These are phyloP conservation scores for Bombus waltoni DNA, from an alignment of 1,140 invertebrate genomes.

Conservation along the genomic window DNA sequence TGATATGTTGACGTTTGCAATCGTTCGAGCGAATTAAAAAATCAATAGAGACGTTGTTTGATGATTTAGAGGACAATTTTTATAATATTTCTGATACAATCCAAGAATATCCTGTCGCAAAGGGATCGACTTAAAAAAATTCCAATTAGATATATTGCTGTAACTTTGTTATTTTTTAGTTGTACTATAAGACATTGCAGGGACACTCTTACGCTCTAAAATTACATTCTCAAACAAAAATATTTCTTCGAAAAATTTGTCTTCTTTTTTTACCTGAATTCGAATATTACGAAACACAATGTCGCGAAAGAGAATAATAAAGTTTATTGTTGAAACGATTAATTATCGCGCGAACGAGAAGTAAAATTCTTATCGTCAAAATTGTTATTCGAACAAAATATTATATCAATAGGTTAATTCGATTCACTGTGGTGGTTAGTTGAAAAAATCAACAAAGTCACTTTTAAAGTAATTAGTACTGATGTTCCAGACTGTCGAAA, in stretches of 20 bases:
- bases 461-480: not conserved
- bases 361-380: not conserved
- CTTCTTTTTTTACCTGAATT: not conserved
- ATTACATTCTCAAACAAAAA: rapidly evolving
- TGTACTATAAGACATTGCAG: no score
- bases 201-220: no score
- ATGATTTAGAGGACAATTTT: no score
- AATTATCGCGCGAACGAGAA: not conserved
- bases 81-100: no score
- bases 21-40: not conserved
- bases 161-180: no score
- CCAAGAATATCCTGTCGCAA: no score
- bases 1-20: not conserved
- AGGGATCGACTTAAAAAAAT: no score
- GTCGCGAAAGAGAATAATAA: no score
- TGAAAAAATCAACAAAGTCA: not conserved
- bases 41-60: no score
- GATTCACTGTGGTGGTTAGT: not conserved
- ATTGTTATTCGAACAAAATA: not conserved
- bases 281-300: not conserved
- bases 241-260: not conserved
- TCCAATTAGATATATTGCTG: no score
- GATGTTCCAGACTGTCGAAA: not conserved
- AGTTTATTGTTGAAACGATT: not conserved
- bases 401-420: not conserved